phyloP scores from a whole-genome alignment of 2,888 invertebrate species.

The Cristatella mucedo region DNA sequence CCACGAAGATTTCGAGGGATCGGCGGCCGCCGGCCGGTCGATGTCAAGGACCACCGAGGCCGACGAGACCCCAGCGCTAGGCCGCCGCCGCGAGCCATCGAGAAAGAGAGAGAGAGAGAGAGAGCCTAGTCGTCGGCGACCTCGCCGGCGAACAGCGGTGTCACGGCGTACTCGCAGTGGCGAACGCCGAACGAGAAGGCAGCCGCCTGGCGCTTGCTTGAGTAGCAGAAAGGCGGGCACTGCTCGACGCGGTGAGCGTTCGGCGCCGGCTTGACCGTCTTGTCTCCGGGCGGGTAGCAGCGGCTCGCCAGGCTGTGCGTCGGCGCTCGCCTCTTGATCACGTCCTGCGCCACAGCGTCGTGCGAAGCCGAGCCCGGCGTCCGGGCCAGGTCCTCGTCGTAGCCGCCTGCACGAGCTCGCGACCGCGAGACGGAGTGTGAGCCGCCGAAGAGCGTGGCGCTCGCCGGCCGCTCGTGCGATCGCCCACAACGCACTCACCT shows the following conservation, averaged over 20 bases:
- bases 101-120: too few species aligned
- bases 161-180: slow-evolving; percentile 3
- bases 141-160: slow-evolving; percentile 7
- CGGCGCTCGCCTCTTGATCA: neutral
- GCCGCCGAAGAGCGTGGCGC: too few species aligned
- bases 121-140: too few species aligned
- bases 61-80: too few species aligned
- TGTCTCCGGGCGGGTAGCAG: slow-evolving; percentile 2
- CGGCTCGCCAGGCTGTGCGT: neutral
- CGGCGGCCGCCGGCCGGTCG: too few species aligned
- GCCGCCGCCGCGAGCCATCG: too few species aligned
- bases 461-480: too few species aligned
- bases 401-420: neutral
- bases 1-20: too few species aligned
- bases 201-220: neutral
- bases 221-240: slow-evolving; percentile 1
- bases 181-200: slow-evolving; percentile 6
- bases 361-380: slow-evolving; percentile 6
- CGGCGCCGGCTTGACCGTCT: slow-evolving; percentile 6
- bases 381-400: neutral
- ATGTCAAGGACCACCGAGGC: too few species aligned
- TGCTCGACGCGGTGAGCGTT: slow-evolving; percentile 4
- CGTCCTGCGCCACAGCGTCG: neutral
- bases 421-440: too few species aligned
- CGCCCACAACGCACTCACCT: too few species aligned